These are phyloP conservation scores for Stratiolaelaps scimitus DNA, from an alignment of 1,140 invertebrate species.

Conservation along the genomic window DNA sequence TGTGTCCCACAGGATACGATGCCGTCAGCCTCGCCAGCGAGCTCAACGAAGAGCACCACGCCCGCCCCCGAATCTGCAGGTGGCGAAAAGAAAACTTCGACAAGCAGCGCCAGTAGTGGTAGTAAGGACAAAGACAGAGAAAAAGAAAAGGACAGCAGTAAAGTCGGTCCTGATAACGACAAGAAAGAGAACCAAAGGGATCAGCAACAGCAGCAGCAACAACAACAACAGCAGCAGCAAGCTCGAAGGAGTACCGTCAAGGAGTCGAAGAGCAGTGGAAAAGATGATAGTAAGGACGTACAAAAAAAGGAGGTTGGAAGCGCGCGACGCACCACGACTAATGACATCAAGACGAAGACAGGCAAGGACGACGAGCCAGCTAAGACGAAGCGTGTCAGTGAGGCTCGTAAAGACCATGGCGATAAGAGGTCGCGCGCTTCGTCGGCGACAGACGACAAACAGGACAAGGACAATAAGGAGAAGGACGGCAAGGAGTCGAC, in stretches of 20 bases:
- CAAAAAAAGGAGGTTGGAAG: too few relatives aligned
- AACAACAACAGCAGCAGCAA: conserved; percentile 1
- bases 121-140: not conserved
- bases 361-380: not conserved
- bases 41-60: conserved; percentile 14
- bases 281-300: too few relatives aligned
- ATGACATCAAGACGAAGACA: not conserved
- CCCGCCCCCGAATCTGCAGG: not conserved
- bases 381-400: not conserved
- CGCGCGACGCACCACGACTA: too few relatives aligned
- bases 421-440: conserved; percentile 3
- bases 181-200: not conserved
- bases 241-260: conserved; percentile 7
- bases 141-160: not conserved
- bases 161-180: not conserved
- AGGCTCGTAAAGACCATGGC: not conserved
- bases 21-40: not conserved
- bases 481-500: not conserved
- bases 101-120: not conserved
- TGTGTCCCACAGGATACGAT: not conserved
- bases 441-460: not conserved
- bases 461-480: conserved; percentile 11
- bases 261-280: conserved; percentile 6
- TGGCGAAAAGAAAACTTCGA: not conserved
- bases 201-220: not conserved